A percentile compares a stretch with the other conserved stretches of the same genome.
These are phyloP conservation scores for Capricornis sumatraensis DNA, from an alignment of 2,113 vertebrate genomes.

Conservation along the genomic window DNA sequence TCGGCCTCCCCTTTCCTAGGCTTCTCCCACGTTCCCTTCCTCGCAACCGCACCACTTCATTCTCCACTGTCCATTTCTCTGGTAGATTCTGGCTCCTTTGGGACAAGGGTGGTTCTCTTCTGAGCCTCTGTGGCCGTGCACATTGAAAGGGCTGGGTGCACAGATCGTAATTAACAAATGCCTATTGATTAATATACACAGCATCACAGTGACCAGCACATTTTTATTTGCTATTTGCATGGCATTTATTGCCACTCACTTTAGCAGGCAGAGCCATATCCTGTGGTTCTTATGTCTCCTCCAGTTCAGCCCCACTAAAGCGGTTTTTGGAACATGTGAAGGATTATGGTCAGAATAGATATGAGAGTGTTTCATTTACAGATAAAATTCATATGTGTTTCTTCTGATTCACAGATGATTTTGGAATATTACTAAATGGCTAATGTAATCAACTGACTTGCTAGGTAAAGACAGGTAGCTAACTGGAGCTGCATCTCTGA, in stretches of 20 bases:
- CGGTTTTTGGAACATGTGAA: neutral
- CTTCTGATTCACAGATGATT: neutral
- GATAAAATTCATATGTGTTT: neutral
- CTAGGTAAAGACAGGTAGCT: neutral
- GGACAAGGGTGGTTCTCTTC: neutral
- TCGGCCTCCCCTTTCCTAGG: neutral
- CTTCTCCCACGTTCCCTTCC: neutral
- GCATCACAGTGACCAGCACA: no score
- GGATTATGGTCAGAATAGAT: neutral
- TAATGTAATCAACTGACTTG: constrained; percentile 17
- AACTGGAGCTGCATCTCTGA: neutral
- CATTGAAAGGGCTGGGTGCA: neutral
- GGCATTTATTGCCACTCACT: neutral
- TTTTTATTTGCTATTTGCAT: neutral
- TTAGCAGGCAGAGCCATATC: neutral
- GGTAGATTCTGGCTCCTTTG: neutral
- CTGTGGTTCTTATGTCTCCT: neutral
- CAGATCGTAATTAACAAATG: neutral
- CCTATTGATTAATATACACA: neutral
- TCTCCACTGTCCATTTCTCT: no score
- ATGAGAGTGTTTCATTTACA: neutral
- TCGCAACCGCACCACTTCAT: rapidly evolving
- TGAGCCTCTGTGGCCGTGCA: neutral
- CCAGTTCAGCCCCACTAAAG: no score
- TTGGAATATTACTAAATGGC: neutral